These are phyloP conservation scores for Wiebesia pumilae DNA, from an alignment of 1,140 invertebrate genomes.

Conservation along the genomic window DNA sequence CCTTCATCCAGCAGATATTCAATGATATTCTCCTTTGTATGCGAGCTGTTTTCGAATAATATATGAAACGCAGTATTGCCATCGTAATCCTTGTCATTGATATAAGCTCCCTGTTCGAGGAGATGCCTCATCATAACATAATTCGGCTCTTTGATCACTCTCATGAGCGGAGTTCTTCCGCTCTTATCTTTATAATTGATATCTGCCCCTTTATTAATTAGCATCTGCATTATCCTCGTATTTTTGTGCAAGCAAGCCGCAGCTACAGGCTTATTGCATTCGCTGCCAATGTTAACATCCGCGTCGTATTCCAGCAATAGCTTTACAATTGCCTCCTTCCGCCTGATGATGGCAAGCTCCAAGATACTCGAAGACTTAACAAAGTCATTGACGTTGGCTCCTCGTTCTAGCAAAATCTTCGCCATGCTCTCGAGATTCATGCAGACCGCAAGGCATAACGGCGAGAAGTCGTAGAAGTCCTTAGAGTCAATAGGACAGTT, in stretches of 20 bases:
- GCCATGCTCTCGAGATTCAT: too few species aligned
- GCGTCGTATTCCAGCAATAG: neutral
- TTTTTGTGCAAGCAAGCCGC: neutral
- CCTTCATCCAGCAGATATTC: neutral
- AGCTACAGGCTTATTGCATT: neutral
- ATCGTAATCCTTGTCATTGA: conserved; percentile 1
- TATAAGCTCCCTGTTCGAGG: neutral
- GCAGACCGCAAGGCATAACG: neutral
- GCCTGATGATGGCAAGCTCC: neutral
- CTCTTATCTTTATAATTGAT: conserved; percentile 13
- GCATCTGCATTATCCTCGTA: conserved; percentile 15
- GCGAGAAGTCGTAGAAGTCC: conserved; percentile 1
- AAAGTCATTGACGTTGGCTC: conserved; percentile 7
- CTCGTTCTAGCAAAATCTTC: neutral
- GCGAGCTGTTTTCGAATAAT: neutral
- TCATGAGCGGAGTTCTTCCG: neutral
- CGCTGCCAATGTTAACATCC: neutral
- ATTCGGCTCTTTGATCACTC: neutral
- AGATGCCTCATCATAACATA: neutral
- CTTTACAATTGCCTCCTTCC: neutral
- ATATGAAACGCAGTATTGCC: conserved; percentile 23
- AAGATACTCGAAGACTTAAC: neutral
- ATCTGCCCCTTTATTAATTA: conserved; percentile 3
- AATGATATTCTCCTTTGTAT: neutral
- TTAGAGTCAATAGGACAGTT: neutral